Evolutionary conservation across 2,888 invertebrate species (phyloP).

Genomic region (Dendrolimus houi): DNA sequence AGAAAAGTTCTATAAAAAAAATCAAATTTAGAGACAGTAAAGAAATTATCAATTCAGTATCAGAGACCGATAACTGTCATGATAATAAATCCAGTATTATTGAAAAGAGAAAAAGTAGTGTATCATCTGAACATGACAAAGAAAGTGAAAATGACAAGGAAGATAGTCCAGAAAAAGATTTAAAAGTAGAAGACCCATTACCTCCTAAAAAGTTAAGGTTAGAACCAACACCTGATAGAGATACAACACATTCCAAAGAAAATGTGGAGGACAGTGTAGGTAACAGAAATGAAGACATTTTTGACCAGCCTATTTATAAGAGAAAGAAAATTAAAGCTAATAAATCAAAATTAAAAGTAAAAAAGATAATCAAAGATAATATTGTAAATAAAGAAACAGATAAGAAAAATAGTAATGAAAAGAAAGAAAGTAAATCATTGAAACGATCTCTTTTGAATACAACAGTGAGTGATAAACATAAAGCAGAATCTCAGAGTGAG

Average conservation of each 20-base stretch:
- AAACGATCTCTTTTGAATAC: conserved; percentile 53
- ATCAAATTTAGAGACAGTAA: conserved; percentile 39
- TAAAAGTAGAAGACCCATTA: conserved; percentile 49
- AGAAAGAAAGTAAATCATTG: conserved; percentile 47
- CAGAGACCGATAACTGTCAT: conserved; percentile 49
- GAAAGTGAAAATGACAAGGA: conserved; percentile 46
- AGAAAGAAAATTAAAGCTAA: conserved; percentile 63
- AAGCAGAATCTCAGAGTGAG: conserved; percentile 67
- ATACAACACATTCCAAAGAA: conserved; percentile 60
- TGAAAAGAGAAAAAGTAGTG: conserved; percentile 63
- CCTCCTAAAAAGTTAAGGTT: conserved; percentile 61
- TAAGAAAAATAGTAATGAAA: conserved; percentile 27
- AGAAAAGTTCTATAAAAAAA: conserved; percentile 43
- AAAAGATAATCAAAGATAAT: conserved; percentile 37
- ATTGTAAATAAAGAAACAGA: conserved; percentile 25
- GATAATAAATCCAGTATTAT: conserved; percentile 62
- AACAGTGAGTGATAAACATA: conserved; percentile 55
- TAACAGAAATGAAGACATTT: conserved; percentile 35
- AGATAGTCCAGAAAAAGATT: conserved; percentile 42
- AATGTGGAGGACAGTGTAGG: conserved; percentile 35
- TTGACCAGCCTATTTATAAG: conserved; percentile 38
- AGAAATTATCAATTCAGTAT: conserved; percentile 38
- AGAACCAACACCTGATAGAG: conserved; percentile 54
- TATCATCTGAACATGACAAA: conserved; percentile 59
- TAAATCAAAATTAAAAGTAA: conserved; percentile 55